phyloP scores from a whole-genome alignment of 2,888 invertebrate species.

The Cerastis rubricosa region DNA sequence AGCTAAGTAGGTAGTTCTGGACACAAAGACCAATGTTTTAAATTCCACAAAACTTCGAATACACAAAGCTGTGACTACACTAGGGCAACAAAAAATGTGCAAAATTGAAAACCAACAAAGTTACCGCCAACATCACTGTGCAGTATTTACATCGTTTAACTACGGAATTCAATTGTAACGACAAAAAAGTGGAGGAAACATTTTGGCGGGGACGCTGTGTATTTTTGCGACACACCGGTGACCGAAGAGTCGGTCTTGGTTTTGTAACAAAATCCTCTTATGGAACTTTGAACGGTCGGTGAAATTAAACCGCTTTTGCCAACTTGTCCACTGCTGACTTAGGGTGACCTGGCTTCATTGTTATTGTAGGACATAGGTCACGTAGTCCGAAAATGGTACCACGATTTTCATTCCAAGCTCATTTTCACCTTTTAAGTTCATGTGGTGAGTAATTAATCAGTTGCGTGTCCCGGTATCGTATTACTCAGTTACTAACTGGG shows the following conservation, averaged over 20 bases:
- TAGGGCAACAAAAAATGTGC: conserved; percentile 42
- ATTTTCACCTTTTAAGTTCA: not conserved
- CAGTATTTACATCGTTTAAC: conserved; percentile 59
- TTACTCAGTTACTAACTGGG: too few species aligned
- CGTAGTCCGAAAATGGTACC: not conserved
- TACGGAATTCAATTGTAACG: conserved; percentile 63
- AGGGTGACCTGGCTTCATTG: conserved; percentile 23
- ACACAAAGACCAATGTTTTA: conserved; percentile 57
- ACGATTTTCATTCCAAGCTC: not conserved
- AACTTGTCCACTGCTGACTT: conserved; percentile 65
- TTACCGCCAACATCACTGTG: conserved; percentile 50
- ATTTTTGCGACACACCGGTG: conserved; percentile 54
- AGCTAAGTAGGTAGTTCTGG: conserved; percentile 28
- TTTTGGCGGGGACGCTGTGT: conserved; percentile 36
- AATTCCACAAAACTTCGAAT: conserved; percentile 56
- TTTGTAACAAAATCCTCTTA: conserved; percentile 77
- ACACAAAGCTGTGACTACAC: conserved; percentile 44
- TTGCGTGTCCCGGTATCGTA: not conserved
- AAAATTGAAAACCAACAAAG: conserved; percentile 60
- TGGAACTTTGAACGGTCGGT: conserved; percentile 71
- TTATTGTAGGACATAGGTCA: conserved; percentile 25
- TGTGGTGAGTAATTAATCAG: not conserved
- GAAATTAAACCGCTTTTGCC: conserved; percentile 77
- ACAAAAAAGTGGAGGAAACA: conserved; percentile 46
- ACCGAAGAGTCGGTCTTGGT: conserved; percentile 51